phyloP scores from a whole-genome alignment of 2,888 invertebrate genomes.

The Apamea crenata region DNA sequence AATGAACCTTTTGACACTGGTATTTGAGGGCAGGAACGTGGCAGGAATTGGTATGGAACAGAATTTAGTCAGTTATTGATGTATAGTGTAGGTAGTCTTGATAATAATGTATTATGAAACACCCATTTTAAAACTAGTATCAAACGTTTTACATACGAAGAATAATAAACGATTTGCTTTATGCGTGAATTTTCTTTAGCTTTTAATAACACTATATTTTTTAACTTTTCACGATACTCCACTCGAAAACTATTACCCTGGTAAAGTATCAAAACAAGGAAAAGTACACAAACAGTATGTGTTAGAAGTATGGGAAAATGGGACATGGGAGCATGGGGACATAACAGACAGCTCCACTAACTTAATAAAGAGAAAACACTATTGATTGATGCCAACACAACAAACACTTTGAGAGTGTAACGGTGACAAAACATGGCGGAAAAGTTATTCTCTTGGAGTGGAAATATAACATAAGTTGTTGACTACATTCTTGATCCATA shows the following conservation, averaged over 20 bases:
- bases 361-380: slow-evolving; percentile 50
- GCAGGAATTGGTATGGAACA: not conserved
- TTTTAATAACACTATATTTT: not conserved
- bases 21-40: not conserved
- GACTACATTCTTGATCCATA: not conserved
- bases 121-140: not conserved
- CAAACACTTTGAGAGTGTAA: slow-evolving; percentile 31
- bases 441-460: not conserved
- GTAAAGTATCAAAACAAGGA: slow-evolving; percentile 50
- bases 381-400: slow-evolving; percentile 63
- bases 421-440: slow-evolving; percentile 31
- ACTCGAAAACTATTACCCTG: slow-evolving; percentile 49
- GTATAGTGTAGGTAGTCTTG: not conserved
- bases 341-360: slow-evolving; percentile 54
- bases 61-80: not conserved
- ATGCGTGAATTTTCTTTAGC: not conserved
- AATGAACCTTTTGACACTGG: not conserved
- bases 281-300: slow-evolving; percentile 29
- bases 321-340: not conserved
- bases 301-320: not conserved
- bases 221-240: slow-evolving; percentile 10
- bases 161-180: not conserved
- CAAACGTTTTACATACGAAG: not conserved
- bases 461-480: slow-evolving; percentile 9
- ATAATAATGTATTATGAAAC: not conserved